Conservation (phyloP, 2,113 vertebrate species). For the Mastomys coucha region DNA sequence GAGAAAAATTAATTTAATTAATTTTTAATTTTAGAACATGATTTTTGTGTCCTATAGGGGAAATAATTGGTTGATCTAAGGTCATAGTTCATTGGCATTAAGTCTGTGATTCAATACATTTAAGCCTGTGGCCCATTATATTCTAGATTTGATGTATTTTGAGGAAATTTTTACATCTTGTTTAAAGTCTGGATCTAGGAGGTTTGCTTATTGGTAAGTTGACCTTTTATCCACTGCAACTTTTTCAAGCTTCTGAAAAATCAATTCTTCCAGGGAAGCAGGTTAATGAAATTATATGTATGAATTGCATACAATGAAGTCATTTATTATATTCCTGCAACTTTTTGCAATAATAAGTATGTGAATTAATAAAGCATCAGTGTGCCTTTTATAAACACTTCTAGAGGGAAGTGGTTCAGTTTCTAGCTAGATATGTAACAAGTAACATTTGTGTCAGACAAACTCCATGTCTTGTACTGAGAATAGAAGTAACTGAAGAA, state of each 20-base stretch:
- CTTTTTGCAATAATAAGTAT: neutral
- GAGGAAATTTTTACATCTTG: neutral
- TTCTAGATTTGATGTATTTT: neutral
- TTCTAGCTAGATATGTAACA: neutral
- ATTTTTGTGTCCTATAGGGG: neutral
- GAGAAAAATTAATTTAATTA: neutral
- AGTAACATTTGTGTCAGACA: neutral
- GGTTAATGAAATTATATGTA: neutral
- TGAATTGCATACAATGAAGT: neutral
- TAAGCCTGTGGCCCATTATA: neutral
- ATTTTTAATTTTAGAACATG: neutral
- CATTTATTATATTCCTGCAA: neutral
- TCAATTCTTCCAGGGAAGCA: neutral
- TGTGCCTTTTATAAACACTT: neutral
- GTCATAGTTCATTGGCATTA: neutral
- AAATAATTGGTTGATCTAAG: neutral
- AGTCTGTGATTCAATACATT: neutral
- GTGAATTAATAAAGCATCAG: neutral
- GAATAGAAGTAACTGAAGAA: neutral
- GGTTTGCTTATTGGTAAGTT: neutral
- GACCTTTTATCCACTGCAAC: neutral
- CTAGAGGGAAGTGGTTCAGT: neutral
- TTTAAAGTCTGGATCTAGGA: neutral
- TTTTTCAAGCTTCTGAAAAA: neutral
- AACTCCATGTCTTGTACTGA: neutral